Evolutionary conservation across 2,797 vertebrate genomes (phyloP).

Genomic region (Centroberyx gerrardi): DNA sequence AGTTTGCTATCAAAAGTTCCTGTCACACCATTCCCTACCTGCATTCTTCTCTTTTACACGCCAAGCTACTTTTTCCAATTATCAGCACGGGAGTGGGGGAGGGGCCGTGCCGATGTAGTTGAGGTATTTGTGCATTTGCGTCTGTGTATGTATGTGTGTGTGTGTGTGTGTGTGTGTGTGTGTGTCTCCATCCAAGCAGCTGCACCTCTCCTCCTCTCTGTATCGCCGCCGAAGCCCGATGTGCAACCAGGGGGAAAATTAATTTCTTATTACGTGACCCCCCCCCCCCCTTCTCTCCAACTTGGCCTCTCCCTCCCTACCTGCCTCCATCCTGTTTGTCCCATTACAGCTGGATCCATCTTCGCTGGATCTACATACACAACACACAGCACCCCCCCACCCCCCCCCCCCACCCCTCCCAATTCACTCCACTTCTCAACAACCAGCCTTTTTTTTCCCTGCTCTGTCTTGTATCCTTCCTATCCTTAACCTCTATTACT

Average conservation of each 20-base stretch:
- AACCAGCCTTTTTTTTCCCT: neutral
- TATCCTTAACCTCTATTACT: constrained; percentile 35
- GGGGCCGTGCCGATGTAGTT: constrained; percentile 8
- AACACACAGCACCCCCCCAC: constrained; percentile 11
- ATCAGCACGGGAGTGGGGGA: constrained; percentile 20
- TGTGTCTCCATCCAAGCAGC: constrained; percentile 30
- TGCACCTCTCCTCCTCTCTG: constrained; percentile 14
- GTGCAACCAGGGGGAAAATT: constrained; percentile 72
- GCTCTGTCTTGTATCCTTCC: constrained; percentile 7
- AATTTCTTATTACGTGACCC: constrained; percentile 54
- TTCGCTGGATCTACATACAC: constrained; percentile 8
- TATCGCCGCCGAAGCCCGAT: constrained; percentile 32
- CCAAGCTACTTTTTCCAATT: constrained; percentile 39
- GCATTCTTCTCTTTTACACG: constrained; percentile 13
- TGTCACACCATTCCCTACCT: constrained; percentile 7
- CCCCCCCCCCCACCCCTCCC: too few relatives aligned
- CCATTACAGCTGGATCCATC: constrained; percentile 15
- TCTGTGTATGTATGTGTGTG: constrained; percentile 7
- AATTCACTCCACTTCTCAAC: constrained; percentile 15
- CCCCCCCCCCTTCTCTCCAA: constrained; percentile 1
- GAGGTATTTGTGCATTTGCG: constrained; percentile 16
- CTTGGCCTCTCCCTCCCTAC: constrained; percentile 4
- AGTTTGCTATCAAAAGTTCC: constrained; percentile 20
- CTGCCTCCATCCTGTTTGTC: constrained; percentile 8
- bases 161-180: neutral